phyloP scores from a whole-genome alignment of 1,140 invertebrate species.

The Diuraphis noxia region DNA sequence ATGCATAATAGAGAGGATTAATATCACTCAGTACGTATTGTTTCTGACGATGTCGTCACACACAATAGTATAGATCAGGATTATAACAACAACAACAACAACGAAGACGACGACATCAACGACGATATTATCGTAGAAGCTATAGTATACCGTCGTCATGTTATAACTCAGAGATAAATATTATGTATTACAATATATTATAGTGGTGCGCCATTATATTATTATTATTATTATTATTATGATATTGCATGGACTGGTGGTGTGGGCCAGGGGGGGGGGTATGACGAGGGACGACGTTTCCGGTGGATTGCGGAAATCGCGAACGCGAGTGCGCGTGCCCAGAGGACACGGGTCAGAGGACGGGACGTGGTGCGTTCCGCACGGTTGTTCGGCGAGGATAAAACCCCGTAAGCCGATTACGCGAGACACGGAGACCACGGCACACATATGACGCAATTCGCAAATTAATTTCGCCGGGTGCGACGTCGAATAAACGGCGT shows the following conservation, averaged over 20 bases:
- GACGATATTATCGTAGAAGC: background rate
- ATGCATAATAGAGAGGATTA: too few relatives aligned
- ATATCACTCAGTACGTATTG: too few relatives aligned
- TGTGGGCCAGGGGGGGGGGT: rapidly evolving
- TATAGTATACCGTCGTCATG: too few relatives aligned
- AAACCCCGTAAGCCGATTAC: slow-evolving; percentile 20
- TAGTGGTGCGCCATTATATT: too few relatives aligned
- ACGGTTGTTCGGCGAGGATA: background rate
- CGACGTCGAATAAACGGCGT: slow-evolving; percentile 4
- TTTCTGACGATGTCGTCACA: too few relatives aligned
- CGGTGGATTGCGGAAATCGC: background rate
- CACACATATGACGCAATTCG: background rate
- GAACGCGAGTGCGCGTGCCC: background rate
- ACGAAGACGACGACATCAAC: background rate
- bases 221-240: background rate
- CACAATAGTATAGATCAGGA: background rate
- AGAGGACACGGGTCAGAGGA: background rate
- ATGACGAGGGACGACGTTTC: background rate
- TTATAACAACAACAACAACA: background rate
- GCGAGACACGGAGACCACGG: background rate
- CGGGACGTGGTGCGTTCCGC: background rate
- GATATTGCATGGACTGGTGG: too few relatives aligned
- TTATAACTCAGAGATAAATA: too few relatives aligned
- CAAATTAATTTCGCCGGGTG: slow-evolving; percentile 7
- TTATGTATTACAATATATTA: too few relatives aligned